Evolutionary conservation across 1,140 invertebrate genomes (phyloP).

Genomic region (Eulimnadia texana): DNA sequence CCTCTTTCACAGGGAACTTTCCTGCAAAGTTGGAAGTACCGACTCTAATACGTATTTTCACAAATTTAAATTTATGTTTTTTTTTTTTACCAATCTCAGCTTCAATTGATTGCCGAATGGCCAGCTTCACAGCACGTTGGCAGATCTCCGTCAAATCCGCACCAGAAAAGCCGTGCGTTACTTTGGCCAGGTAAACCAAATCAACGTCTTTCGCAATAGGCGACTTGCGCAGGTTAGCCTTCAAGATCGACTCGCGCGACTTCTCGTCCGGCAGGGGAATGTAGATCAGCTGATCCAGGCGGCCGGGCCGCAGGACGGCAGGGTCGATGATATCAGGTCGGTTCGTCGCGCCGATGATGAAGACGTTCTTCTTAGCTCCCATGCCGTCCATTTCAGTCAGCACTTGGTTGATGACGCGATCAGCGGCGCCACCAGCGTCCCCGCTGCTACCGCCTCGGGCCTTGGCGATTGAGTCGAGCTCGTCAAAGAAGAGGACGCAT

Average conservation of each 20-base stretch:
- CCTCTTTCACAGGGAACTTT: no score
- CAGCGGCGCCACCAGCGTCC: constrained; percentile 95
- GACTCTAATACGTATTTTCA: no score
- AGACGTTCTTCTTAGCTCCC: constrained; percentile 99
- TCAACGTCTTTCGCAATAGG: constrained; percentile 94
- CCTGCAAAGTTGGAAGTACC: no score
- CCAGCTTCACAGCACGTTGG: constrained; percentile 96
- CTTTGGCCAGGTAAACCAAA: constrained; percentile 84
- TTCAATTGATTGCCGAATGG: constrained; percentile 96
- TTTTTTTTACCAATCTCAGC: constrained; percentile 78
- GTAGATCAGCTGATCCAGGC: constrained; percentile 98
- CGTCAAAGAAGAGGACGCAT: constrained; percentile 98
- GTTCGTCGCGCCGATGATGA: constrained; percentile 98
- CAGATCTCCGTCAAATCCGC: constrained; percentile 99
- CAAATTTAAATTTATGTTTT: no score
- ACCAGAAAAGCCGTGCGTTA: constrained; percentile 93
- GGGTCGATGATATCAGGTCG: constrained; percentile 87
- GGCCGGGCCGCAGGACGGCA: constrained; percentile 92
- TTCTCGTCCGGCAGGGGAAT: constrained; percentile 98
- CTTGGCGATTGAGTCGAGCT: constrained; percentile 98
- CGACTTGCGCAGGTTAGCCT: constrained; percentile 90
- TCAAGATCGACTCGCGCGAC: constrained; percentile 88
- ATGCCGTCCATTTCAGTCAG: constrained; percentile 99
- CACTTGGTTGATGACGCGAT: constrained; percentile 99
- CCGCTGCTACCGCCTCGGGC: constrained; percentile 91